Conservation (phyloP, 2,797 vertebrate species). For the Lepilemur septentrionalis region DNA sequence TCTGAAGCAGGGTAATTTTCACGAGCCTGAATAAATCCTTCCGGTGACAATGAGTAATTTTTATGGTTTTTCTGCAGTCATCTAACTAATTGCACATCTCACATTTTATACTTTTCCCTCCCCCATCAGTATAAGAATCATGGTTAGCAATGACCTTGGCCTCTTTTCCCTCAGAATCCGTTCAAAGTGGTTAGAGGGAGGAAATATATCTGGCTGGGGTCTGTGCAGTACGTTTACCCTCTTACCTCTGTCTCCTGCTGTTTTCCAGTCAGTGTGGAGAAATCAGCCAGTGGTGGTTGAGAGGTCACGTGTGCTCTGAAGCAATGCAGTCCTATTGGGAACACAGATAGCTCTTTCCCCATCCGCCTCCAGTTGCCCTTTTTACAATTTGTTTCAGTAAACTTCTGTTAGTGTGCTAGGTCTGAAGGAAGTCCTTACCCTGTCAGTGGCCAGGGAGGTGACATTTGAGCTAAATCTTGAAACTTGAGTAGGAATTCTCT, state of each 20-base stretch:
- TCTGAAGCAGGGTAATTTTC: slow-evolving; percentile 57
- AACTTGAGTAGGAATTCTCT: neutral
- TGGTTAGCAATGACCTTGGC: slow-evolving; percentile 50
- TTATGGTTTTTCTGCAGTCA: slow-evolving; percentile 72
- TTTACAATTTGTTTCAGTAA: neutral
- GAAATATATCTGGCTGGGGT: neutral
- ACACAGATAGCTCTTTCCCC: neutral
- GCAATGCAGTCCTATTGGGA: neutral
- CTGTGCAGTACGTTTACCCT: neutral
- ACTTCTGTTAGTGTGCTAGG: neutral
- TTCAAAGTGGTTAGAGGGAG: neutral
- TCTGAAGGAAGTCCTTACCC: neutral
- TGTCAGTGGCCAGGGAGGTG: neutral
- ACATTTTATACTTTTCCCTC: slow-evolving; percentile 50
- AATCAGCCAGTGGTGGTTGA: neutral
- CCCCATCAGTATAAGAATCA: neutral
- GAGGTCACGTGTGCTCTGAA: neutral
- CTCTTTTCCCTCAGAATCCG: slow-evolving; percentile 41
- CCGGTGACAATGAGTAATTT: slow-evolving; percentile 59
- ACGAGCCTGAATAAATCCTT: slow-evolving; percentile 73
- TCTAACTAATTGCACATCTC: slow-evolving; percentile 66
- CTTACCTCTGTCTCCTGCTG: neutral
- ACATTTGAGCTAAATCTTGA: neutral
- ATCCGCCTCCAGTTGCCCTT: neutral
- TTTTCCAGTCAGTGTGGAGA: neutral